Base-by-base conservation (phyloP, 2,888 invertebrate species). In the Pharmacophagus antenor region DNA sequence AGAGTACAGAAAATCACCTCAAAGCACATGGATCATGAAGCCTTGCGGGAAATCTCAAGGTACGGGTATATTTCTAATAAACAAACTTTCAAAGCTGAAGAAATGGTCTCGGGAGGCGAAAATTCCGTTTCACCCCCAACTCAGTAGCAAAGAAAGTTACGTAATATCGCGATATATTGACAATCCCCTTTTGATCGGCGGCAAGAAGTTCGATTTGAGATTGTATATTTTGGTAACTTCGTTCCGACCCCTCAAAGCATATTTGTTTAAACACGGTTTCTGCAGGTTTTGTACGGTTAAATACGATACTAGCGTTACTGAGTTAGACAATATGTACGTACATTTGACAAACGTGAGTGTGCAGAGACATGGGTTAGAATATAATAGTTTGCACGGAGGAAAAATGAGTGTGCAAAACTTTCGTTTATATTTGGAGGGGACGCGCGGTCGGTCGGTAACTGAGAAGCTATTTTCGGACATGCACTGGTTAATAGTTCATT, bases 11-110 rank as follows among this genome's bases (percentile, higher is more conserved):
- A 98, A 97, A 86, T 96, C 95, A 66, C 98, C 98, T 0, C 96
- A 96, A 77, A 96, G 96, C 70, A 98, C 98, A 0, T 99, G 98
- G 98, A 99, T 99, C 66, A 97, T 98, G 95, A 98, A 99, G 80
- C 98, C 98, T 0, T 97, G 98, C 79, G 98, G 98, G 25, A 96
- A 98, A 87, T 98, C 98, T 0, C 96, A 96, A 80, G 97, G 97
- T 1, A 94, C 96, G n/a, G 98, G 98, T 42, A 98, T 99, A 75
- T 98, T 98, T 82, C 92, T 98, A 58, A 98, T 99, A 70, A 98
- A 98, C 82, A 98, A 98, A 89, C 88, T 98, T 62, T 97, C 98
- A 2, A 98, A 98, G 86, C 86, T 98, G 62, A 98, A 98, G 77
- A 94, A 95, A 79, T 97, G 96, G 95, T 96, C 96, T 0, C 92